Percentiles rank a stretch among this genome's conserved stretches.
phyloP scores from a whole-genome alignment of 2,113 vertebrate genomes.

The Todiramphus chloris region DNA sequence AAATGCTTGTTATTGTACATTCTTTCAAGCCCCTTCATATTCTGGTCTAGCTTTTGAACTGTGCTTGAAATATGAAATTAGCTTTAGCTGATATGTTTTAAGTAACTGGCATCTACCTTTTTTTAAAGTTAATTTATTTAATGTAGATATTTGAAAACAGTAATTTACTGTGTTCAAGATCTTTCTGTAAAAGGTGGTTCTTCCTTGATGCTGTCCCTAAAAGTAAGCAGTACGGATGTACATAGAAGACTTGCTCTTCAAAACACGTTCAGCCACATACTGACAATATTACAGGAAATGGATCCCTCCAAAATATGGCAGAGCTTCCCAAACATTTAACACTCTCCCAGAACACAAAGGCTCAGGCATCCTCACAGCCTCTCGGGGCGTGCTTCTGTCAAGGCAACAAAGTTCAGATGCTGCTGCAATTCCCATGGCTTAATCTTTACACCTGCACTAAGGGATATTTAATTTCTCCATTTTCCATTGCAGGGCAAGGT shows the following conservation, averaged over 20 bases:
- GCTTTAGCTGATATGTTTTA: background rate
- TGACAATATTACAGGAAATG: background rate
- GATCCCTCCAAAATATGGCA: background rate
- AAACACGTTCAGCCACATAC: background rate
- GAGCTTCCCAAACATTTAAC: background rate
- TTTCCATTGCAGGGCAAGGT: fast-evolving
- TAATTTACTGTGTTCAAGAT: background rate
- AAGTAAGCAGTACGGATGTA: background rate
- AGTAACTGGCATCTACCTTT: background rate
- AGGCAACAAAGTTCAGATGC: background rate
- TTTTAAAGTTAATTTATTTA: background rate
- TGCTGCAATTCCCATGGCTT: background rate
- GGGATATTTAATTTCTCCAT: background rate
- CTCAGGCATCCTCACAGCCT: background rate
- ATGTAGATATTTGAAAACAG: background rate
- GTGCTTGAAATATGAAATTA: background rate
- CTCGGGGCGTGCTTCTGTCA: background rate
- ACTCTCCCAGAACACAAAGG: background rate
- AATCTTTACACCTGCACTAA: background rate
- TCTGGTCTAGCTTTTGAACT: background rate
- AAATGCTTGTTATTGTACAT: background rate
- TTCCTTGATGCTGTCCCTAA: background rate
- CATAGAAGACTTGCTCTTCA: background rate
- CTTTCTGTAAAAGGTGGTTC: background rate
- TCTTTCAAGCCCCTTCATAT: background rate